These are phyloP conservation scores for Monoplex corrugatus DNA, from an alignment of 2,888 invertebrate genomes.

Conservation along the genomic window DNA sequence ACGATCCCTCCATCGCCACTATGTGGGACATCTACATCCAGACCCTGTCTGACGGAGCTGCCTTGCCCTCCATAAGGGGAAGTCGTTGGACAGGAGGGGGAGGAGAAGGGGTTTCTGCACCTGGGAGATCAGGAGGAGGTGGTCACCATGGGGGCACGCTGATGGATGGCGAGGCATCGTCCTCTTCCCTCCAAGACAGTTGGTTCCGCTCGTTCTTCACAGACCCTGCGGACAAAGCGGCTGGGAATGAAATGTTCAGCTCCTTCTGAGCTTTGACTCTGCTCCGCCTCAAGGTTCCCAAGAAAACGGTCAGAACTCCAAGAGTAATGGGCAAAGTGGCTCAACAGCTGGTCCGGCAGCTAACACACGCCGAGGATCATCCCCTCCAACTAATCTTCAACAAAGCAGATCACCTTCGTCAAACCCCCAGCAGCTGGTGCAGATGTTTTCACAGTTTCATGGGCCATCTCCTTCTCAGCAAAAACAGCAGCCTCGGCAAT, in stretches of 20 bases:
- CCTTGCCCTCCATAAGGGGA: background rate
- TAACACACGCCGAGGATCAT: too few relatives aligned
- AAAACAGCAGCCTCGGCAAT: background rate
- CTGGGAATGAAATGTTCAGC: background rate
- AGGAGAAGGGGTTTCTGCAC: background rate
- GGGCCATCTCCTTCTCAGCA: background rate
- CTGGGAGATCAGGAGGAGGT: background rate
- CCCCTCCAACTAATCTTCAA: too few relatives aligned
- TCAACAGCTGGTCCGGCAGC: too few relatives aligned
- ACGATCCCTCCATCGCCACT: conserved; percentile 9
- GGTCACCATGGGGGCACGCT: background rate
- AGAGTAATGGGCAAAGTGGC: too few relatives aligned
- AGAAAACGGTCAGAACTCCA: too few relatives aligned
- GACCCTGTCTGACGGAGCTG: conserved; percentile 18
- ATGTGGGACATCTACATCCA: conserved; percentile 46
- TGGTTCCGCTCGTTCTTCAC: conserved; percentile 39
- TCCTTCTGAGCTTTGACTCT: background rate
- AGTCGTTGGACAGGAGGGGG: background rate
- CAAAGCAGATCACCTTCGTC: too few relatives aligned
- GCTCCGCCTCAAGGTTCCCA: too few relatives aligned
- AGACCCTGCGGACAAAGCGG: background rate
- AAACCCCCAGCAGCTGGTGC: background rate
- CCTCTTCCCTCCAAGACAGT: background rate
- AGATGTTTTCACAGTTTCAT: conserved; percentile 3
- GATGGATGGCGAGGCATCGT: background rate